Conservation (phyloP, 2,113 vertebrate species). For the Lophius piscatorius region DNA sequence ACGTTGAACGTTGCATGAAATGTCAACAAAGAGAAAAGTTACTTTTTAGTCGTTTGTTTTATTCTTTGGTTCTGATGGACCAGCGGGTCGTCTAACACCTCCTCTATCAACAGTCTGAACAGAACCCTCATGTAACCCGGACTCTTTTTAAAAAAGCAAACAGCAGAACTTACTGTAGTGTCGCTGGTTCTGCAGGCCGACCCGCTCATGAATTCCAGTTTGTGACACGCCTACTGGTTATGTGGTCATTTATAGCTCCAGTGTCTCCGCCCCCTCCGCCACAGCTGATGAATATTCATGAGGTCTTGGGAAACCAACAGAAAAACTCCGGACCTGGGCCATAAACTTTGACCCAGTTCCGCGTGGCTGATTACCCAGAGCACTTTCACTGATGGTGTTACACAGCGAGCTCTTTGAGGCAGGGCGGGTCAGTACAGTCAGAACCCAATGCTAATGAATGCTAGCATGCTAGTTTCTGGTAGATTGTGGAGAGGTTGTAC, state of each 20-base stretch:
- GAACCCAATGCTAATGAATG: too few species aligned
- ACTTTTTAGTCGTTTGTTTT: too few species aligned
- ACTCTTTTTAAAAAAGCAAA: background rate
- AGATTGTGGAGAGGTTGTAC: too few species aligned
- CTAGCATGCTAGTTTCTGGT: too few species aligned
- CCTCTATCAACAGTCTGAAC: background rate
- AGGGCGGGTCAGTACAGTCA: too few species aligned
- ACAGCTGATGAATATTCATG: slow-evolving; percentile 53
- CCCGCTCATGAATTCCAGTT: background rate
- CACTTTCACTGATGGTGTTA: background rate
- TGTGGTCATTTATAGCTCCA: slow-evolving; percentile 43
- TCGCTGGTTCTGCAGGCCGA: background rate
- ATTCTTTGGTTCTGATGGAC: too few species aligned
- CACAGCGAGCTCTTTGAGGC: too few species aligned
- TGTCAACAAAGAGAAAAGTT: too few species aligned
- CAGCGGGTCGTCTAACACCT: background rate
- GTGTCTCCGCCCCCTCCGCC: slow-evolving; percentile 37
- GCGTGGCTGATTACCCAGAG: background rate
- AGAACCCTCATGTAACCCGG: too few species aligned
- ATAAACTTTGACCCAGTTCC: slow-evolving; percentile 47
- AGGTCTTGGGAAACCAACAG: background rate
- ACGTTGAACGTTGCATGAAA: too few species aligned
- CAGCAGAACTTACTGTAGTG: slow-evolving; percentile 35
- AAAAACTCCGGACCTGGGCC: background rate
- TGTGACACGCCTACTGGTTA: background rate